Evolutionary conservation across 2,888 invertebrate genomes (phyloP).

Genomic region (Gari tellinella): DNA sequence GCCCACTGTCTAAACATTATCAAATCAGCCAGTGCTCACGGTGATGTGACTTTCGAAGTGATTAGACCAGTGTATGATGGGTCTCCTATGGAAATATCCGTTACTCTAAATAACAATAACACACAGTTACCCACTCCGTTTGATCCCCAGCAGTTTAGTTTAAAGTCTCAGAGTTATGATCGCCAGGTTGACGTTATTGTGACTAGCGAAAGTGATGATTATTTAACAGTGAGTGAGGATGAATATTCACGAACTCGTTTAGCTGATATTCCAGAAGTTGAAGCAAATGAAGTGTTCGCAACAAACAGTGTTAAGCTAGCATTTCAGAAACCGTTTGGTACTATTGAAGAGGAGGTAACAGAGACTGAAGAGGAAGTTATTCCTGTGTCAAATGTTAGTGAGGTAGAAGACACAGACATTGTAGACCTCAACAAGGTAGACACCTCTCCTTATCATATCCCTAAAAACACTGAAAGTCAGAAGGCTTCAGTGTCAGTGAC

Average conservation of each 20-base stretch:
- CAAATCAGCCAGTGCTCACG: slow-evolving; percentile 92
- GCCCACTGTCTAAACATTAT: slow-evolving; percentile 93
- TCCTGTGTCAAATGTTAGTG: background rate
- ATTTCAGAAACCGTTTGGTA: slow-evolving; percentile 45
- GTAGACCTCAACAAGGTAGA: slow-evolving; percentile 40
- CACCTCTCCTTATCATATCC: slow-evolving; percentile 51
- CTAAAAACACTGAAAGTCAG: slow-evolving; percentile 2
- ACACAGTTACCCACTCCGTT: slow-evolving; percentile 20
- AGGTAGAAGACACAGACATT: slow-evolving; percentile 27
- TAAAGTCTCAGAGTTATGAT: slow-evolving; percentile 59
- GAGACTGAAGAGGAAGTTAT: slow-evolving; percentile 40
- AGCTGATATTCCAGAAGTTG: slow-evolving; percentile 56
- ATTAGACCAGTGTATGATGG: slow-evolving; percentile 79
- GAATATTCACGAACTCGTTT: slow-evolving; percentile 49
- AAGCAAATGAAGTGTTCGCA: slow-evolving; percentile 62
- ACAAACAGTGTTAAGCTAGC: slow-evolving; percentile 58
- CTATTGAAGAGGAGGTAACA: slow-evolving; percentile 45
- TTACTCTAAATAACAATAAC: slow-evolving; percentile 51
- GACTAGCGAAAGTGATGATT: slow-evolving; percentile 63
- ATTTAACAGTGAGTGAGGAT: slow-evolving; percentile 61
- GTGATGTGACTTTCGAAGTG: slow-evolving; percentile 87
- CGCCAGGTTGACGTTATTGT: slow-evolving; percentile 51
- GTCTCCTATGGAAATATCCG: slow-evolving; percentile 66
- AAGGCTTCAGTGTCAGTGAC: background rate
- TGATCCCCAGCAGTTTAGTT: slow-evolving; percentile 55